A percentile compares a stretch with the other conserved stretches of the same genome.
phyloP scores from a whole-genome alignment of 2,888 invertebrate species.

The Ennomos quercinarius region DNA sequence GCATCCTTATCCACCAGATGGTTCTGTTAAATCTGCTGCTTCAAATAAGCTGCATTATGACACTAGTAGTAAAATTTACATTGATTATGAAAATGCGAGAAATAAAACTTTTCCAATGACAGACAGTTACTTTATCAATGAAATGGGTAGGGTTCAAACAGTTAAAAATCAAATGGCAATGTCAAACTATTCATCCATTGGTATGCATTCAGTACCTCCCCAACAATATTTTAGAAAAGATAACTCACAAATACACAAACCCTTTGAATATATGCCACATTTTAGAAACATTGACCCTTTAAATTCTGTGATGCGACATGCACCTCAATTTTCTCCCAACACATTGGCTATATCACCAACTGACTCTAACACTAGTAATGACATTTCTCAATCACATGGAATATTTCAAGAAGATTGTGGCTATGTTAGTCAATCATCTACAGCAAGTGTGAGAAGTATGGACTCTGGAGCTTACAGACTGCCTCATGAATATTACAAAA shows the following conservation, averaged over 20 bases:
- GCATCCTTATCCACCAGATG: slow-evolving; percentile 65
- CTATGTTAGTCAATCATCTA: slow-evolving; percentile 80
- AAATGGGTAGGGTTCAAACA: slow-evolving; percentile 60
- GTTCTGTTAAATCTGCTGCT: slow-evolving; percentile 55
- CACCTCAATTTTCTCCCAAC: slow-evolving; percentile 75
- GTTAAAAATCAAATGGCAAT: slow-evolving; percentile 65
- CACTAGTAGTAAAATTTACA: slow-evolving; percentile 63
- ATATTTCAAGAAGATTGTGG: slow-evolving; percentile 77
- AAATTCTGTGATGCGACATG: slow-evolving; percentile 62
- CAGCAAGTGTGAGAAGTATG: slow-evolving; percentile 73
- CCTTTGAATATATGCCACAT: slow-evolving; percentile 67
- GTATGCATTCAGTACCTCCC: slow-evolving; percentile 61
- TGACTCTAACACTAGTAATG: slow-evolving; percentile 77
- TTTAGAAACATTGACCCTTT: slow-evolving; percentile 66
- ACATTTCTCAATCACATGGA: slow-evolving; percentile 64
- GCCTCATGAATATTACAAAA: slow-evolving; percentile 64
- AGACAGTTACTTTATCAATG: slow-evolving; percentile 70
- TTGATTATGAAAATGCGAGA: slow-evolving; percentile 67
- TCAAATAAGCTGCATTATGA: slow-evolving; percentile 71
- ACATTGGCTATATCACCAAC: slow-evolving; percentile 76
- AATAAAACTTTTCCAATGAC: slow-evolving; percentile 61
- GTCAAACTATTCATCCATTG: slow-evolving; percentile 64
- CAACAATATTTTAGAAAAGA: slow-evolving; percentile 74
- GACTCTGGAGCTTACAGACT: slow-evolving; percentile 64
- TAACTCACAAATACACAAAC: slow-evolving; percentile 57